These are phyloP conservation scores for Icerya purchasi DNA, from an alignment of 2,888 invertebrate species.

Conservation along the genomic window DNA sequence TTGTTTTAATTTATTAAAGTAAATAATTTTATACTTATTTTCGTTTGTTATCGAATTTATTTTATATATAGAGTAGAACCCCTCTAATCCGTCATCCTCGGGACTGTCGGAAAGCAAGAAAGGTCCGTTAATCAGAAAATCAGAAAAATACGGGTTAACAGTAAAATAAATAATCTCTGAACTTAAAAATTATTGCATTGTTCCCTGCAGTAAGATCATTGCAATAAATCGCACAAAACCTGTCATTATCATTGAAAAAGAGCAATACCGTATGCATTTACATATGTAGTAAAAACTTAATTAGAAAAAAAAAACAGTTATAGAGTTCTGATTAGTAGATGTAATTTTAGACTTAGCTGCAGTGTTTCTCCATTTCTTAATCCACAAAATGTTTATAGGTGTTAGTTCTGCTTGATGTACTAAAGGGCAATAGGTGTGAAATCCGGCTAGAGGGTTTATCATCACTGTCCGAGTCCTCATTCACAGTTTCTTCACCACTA, in stretches of 20 bases:
- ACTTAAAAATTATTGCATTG: background rate
- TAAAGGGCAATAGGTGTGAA: background rate
- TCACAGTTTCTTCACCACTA: conserved; percentile 9
- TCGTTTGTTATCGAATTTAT: too few species aligned
- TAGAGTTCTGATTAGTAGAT: background rate
- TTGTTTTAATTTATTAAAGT: too few species aligned
- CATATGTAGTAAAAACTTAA: background rate
- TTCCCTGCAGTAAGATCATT: background rate
- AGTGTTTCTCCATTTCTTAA: background rate
- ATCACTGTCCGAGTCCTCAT: background rate
- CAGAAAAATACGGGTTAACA: background rate
- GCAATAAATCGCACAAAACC: background rate
- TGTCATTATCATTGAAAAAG: background rate
- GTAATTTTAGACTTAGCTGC: background rate
- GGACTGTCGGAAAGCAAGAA: background rate
- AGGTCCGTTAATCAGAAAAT: background rate
- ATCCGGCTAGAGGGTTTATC: conserved; percentile 2
- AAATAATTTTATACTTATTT: too few species aligned
- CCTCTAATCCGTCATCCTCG: background rate
- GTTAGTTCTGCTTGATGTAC: background rate
- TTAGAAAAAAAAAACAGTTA: background rate
- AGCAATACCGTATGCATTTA: background rate
- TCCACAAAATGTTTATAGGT: background rate
- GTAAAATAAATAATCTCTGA: too few species aligned
- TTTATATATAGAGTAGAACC: background rate